phyloP scores from a whole-genome alignment of 2,888 invertebrate genomes.

The Folsomia manolachei region DNA sequence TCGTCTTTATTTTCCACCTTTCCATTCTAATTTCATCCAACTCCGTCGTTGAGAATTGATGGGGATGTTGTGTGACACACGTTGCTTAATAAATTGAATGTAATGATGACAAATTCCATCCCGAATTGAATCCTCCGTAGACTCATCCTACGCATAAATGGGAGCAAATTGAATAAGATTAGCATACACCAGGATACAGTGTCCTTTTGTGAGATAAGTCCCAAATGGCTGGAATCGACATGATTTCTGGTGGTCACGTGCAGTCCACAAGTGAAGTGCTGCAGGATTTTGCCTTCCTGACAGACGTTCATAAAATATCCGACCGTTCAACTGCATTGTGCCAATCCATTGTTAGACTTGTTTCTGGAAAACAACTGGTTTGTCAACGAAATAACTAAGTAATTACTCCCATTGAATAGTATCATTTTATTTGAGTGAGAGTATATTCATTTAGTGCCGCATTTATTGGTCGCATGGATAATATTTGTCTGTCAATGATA shows the following conservation, averaged over 20 bases:
- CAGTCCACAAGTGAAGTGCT: slow-evolving; percentile 41
- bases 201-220: background rate
- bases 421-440: background rate
- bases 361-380: slow-evolving; percentile 18
- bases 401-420: background rate
- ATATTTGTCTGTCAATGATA: background rate
- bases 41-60: no score
- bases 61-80: background rate
- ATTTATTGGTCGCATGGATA: background rate
- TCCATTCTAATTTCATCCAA: background rate
- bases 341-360: slow-evolving; percentile 11
- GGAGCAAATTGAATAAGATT: slow-evolving; percentile 7
- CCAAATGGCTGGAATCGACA: slow-evolving; percentile 31
- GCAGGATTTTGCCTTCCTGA: slow-evolving; percentile 17
- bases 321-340: slow-evolving; percentile 10
- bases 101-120: background rate
- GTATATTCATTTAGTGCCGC: background rate
- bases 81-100: background rate
- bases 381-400: slow-evolving; percentile 2
- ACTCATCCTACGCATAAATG: background rate
- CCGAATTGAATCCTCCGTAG: background rate
- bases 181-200: slow-evolving; percentile 3
- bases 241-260: slow-evolving; percentile 51
- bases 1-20: background rate
- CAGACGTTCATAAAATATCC: slow-evolving; percentile 21